phyloP scores from a whole-genome alignment of 2,797 vertebrate species.

The Melanotaenia parkinsoni region DNA sequence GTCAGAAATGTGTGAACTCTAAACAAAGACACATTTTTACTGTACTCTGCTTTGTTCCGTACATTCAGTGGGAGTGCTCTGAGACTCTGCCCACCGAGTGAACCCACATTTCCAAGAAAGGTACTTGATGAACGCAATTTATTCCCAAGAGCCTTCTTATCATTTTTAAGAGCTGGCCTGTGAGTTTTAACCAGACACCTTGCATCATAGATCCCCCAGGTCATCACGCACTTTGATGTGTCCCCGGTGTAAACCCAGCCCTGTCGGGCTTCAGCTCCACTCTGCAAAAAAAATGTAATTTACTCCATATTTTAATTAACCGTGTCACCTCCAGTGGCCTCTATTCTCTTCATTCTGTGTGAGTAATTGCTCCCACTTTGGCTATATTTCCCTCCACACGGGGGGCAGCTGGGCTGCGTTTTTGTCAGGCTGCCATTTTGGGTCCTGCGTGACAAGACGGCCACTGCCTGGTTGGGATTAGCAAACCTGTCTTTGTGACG shows the following conservation, averaged over 20 bases:
- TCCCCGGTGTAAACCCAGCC: conserved; percentile 54
- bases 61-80: conserved; percentile 4
- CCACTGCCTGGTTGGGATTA: conserved; percentile 57
- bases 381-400: conserved; percentile 41
- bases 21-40: conserved; percentile 71
- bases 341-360: conserved; percentile 46
- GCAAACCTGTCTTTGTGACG: conserved; percentile 55
- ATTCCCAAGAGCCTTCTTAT: conserved; percentile 44
- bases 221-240: conserved; percentile 65
- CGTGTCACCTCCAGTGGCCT: conserved; percentile 19
- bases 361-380: conserved; percentile 63
- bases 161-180: conserved; percentile 33
- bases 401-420: conserved; percentile 36
- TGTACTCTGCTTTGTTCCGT: conserved; percentile 45
- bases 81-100: conserved; percentile 54
- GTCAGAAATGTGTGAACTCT: conserved; percentile 71
- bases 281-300: conserved; percentile 58
- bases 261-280: conserved; percentile 52
- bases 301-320: conserved; percentile 69
- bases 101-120: conserved; percentile 58
- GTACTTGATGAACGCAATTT: conserved; percentile 52
- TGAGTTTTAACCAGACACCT: conserved; percentile 55
- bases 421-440: conserved; percentile 43
- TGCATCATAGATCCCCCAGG: conserved; percentile 49
- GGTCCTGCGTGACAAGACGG: conserved; percentile 69